Evolutionary conservation across 1,140 invertebrate genomes (phyloP), one percentile per base, ranked within the genome.

Genomic region (Alviniconcha marisindica): DNA sequence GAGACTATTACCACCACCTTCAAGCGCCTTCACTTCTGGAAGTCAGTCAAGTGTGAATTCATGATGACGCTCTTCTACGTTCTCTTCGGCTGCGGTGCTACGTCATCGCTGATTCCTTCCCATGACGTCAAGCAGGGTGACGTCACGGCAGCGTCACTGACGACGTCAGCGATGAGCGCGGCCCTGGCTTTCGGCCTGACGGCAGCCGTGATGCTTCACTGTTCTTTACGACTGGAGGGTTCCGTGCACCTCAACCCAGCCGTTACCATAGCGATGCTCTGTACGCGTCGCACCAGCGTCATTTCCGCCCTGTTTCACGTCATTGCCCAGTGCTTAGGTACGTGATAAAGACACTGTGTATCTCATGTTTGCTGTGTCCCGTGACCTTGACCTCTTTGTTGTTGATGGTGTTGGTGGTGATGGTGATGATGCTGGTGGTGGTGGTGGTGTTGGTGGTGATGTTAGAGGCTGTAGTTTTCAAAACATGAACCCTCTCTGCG

Each of bases 241-340:
- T 89, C 90, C 7, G 88, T 85, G 18, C 88, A 92, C 74, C 89
- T 92, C 40, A 92, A 92, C 73, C 91, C 91, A 0, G 90, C 89
- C 15, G 86, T 92, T 15, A 90, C 90, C 12, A 79, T 90, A 3
- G 88, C 88, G 1, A 83, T 91, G 84, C 80, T 93, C 4, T 93
- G 96, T 24, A 95, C 96, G 28, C 96, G 97, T 42, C 95, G 97
- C 87, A 96, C 97, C 73, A 95, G 95, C 86, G 89, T 97, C 5
- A 89, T 97, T 1, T 96, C 96, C 90, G 94, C 95, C 0, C 56
- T 96, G 5, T 95, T 96, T 84, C 90, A 91, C 73, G 76, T 91
- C 3, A 24, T 91, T 15, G 84, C 87, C 15, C 91, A 92, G 83
- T 87, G 87, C 44, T 21, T 89, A 5, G 91, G 89, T 36, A 88